These are phyloP conservation scores for Pedicia rivosa DNA, from an alignment of 2,888 invertebrate genomes.

Conservation along the genomic window DNA sequence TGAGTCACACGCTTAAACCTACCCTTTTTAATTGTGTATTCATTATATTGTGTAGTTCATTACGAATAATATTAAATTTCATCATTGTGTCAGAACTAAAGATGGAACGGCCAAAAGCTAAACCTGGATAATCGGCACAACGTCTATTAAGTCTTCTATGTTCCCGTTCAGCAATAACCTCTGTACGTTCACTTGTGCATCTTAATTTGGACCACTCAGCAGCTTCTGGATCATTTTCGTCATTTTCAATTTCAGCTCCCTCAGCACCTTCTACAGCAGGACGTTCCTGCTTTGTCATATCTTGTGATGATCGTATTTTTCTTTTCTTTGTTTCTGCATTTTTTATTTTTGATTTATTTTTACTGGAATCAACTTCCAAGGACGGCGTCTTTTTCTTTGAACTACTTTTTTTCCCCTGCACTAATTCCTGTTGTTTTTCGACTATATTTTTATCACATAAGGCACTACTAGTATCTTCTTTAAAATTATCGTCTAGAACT, in stretches of 20 bases:
- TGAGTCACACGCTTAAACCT: no score
- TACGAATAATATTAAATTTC: constrained; percentile 93
- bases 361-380: no score
- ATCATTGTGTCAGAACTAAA: constrained; percentile 95
- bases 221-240: constrained; percentile 59
- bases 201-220: constrained; percentile 70
- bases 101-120: constrained; percentile 81
- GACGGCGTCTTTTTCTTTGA: constrained; percentile 7
- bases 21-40: constrained; percentile 94
- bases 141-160: constrained; percentile 53
- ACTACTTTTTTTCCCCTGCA: no score
- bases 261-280: constrained; percentile 22
- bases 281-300: constrained; percentile 19
- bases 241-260: constrained; percentile 34
- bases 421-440: no score
- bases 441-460: constrained; percentile 1
- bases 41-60: constrained; percentile 95
- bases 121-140: constrained; percentile 83
- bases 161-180: constrained; percentile 74
- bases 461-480: no score
- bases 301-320: constrained; percentile 5
- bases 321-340: constrained; percentile 7
- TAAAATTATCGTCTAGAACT: no score
- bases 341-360: no score
- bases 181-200: constrained; percentile 79